Evolutionary conservation across 2,113 vertebrate species (phyloP).

Genomic region (Chloroceryle aenea): DNA sequence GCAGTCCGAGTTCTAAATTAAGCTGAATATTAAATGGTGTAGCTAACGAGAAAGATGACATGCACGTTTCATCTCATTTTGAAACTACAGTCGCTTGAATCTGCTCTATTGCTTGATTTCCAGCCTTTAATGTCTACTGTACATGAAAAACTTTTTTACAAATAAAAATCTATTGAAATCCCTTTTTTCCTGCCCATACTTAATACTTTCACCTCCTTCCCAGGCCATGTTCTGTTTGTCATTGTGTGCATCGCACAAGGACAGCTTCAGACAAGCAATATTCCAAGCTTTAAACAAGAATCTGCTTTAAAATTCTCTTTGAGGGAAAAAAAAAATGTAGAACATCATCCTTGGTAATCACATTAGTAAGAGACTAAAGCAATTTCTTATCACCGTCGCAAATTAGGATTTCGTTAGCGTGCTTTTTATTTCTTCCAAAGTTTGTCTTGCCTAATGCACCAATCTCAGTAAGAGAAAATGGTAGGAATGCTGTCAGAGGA

Average conservation of each 20-base stretch:
- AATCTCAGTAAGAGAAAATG: conserved; percentile 49
- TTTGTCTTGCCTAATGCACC: conserved; percentile 59
- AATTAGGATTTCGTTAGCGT: conserved; percentile 62
- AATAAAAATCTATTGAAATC: neutral
- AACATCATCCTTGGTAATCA: conserved; percentile 59
- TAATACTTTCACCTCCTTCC: conserved; percentile 15
- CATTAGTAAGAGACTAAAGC: conserved; percentile 49
- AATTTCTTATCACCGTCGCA: conserved; percentile 60
- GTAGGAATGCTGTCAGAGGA: conserved; percentile 31
- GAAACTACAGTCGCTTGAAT: neutral
- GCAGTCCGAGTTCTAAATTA: neutral
- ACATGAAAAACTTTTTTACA: neutral
- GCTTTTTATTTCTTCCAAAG: conserved; percentile 50
- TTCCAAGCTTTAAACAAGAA: conserved; percentile 57
- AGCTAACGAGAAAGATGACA: neutral
- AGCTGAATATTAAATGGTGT: neutral
- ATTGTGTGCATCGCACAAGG: conserved; percentile 63
- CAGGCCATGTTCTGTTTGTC: conserved; percentile 46
- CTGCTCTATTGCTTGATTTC: conserved; percentile 3
- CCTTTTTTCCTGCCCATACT: neutral
- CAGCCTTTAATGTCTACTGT: neutral
- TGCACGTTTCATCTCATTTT: neutral
- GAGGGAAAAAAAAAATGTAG: conserved; percentile 42
- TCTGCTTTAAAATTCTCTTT: conserved; percentile 66
- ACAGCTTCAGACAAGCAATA: conserved; percentile 60